Evolutionary conservation across 2,888 invertebrate genomes (phyloP).

Genomic region (Hirtodrosophila alboralis): DNA sequence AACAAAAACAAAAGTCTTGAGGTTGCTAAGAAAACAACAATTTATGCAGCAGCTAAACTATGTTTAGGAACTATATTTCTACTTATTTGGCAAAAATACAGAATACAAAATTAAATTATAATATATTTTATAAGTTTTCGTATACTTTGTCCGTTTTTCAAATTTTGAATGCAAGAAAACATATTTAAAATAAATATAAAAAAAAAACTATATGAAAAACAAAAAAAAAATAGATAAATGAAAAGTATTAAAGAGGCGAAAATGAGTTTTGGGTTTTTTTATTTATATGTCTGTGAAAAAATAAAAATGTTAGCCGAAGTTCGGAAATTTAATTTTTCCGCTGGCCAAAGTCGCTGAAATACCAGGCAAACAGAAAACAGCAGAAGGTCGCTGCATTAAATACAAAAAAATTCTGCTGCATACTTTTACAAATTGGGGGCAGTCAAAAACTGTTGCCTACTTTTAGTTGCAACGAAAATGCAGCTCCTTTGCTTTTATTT

Average conservation of each 20-base stretch:
- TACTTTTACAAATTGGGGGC: too few relatives aligned
- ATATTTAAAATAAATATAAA: slow-evolving; percentile 18
- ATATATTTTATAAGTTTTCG: slow-evolving; percentile 57
- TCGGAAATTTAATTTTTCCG: too few relatives aligned
- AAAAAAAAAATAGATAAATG: slow-evolving; percentile 24
- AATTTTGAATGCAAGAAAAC: slow-evolving; percentile 42
- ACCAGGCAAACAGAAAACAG: too few relatives aligned
- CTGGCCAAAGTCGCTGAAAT: too few relatives aligned
- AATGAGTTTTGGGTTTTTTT: neutral
- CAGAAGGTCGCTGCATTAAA: too few relatives aligned
- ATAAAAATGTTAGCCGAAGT: too few relatives aligned
- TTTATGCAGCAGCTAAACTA: slow-evolving; percentile 29
- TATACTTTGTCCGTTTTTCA: slow-evolving; percentile 55
- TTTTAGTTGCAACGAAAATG: too few relatives aligned
- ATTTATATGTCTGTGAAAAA: too few relatives aligned
- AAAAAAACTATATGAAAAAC: slow-evolving; percentile 40
- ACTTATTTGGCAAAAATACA: slow-evolving; percentile 39
- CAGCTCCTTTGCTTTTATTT: too few relatives aligned
- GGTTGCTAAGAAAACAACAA: too few relatives aligned
- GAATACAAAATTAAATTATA: slow-evolving; percentile 52
- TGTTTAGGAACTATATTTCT: slow-evolving; percentile 41
- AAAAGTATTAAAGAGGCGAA: slow-evolving; percentile 53
- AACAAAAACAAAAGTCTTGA: slow-evolving; percentile 6
- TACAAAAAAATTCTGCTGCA: too few relatives aligned
- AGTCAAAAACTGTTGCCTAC: too few relatives aligned